Base-by-base conservation (phyloP, 2,888 invertebrate genomes). In the Coecobrya sp. region DNA sequence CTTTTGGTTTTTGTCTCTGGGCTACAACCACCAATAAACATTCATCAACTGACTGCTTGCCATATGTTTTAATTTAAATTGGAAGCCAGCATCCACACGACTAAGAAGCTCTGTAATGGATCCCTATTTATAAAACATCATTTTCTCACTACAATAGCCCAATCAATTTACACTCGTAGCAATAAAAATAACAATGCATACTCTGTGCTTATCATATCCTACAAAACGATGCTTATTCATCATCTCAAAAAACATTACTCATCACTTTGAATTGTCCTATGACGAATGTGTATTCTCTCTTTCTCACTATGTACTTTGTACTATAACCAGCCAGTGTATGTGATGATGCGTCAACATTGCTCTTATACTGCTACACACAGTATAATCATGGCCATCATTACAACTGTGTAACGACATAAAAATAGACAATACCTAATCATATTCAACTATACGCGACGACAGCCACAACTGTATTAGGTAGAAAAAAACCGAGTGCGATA, bases 161-260 rank as follows among this genome's bases (percentile, higher is more conserved):
- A 85, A 85, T 85, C 85, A 85, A 85, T 85, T 85, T 85, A 85
- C 85, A 85, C 85, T 85, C 68, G 45, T 85, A 45, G 59, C 59
- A 59, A 85, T 68, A 81, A 76, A 79, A 59, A 81, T 59, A 81
- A 81, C 81, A 81, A 81, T 81, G 55, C 55, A 30, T 30, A 36
- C 81, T 81, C 55, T 19, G 19, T 59, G 10, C n/a, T 55, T 55
- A 59, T 59, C 59, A 59, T 81, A 42, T 36, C 30, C 55, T 81
- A 73, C 11, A n/a, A 81, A 85, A 27, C 55, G 27, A 27, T 8
- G 68, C 65, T 45, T 65, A 85, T 68, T 85, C 85, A 85, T 85
- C 85, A 68, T 84, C 49, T 85, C 25, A 42, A 82, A n/a, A 36
- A 68, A 10, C 85, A 85, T 85, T 85, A 85, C 85, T 85, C 85